Evolutionary conservation across 2,797 vertebrate species (phyloP).

Genomic region (Novumbra hubbsi): DNA sequence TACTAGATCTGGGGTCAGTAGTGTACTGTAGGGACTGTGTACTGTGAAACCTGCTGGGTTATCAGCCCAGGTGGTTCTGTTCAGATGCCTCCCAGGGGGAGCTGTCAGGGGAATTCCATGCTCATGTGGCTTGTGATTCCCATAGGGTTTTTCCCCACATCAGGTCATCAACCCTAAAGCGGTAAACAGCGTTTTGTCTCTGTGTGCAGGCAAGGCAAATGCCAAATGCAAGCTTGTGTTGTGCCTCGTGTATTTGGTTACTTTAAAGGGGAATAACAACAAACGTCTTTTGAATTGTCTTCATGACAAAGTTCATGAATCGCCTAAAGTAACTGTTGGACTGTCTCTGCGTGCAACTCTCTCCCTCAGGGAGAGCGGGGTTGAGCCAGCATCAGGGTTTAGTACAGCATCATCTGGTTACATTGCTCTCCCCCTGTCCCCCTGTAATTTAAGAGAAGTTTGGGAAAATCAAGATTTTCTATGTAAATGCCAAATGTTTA

Average conservation of each 20-base stretch:
- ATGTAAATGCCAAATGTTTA: too few species aligned
- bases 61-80: neutral
- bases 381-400: too few species aligned
- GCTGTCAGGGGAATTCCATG: neutral
- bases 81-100: neutral
- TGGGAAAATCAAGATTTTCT: too few species aligned
- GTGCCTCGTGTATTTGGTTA: neutral
- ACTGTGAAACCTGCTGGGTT: neutral
- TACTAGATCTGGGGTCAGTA: neutral
- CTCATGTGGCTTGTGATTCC: neutral
- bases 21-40: neutral
- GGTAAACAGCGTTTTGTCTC: slow-evolving; percentile 4
- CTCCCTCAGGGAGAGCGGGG: too few species aligned
- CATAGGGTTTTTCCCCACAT: neutral
- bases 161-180: neutral
- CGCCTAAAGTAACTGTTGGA: too few species aligned
- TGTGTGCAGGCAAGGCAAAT: slow-evolving; percentile 4
- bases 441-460: too few species aligned
- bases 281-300: too few species aligned
- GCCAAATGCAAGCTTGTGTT: neutral
- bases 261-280: too few species aligned
- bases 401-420: too few species aligned
- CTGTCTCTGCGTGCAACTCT: too few species aligned
- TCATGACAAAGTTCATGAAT: too few species aligned
- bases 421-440: too few species aligned